phyloP scores from a whole-genome alignment of 2,797 vertebrate genomes.

The Emydoidea blandingii region DNA sequence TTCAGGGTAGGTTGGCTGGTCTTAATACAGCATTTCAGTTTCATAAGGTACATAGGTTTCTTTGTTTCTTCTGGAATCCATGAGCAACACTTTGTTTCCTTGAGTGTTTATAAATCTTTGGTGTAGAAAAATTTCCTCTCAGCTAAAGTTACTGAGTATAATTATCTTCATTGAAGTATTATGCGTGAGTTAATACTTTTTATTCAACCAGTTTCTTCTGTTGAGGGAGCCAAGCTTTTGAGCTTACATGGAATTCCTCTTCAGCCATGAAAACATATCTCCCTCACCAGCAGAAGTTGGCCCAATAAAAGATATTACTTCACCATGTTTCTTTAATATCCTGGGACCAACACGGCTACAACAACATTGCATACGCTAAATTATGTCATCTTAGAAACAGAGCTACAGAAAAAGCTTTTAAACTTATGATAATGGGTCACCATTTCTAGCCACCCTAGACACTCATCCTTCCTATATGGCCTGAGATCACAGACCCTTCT shows the following conservation, averaged over 20 bases:
- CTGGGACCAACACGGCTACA: no score
- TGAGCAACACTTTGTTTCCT: background rate
- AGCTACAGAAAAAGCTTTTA: background rate
- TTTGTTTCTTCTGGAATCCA: no score
- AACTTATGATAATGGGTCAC: background rate
- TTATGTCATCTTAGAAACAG: background rate
- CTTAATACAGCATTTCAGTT: rapidly evolving
- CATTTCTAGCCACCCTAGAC: background rate
- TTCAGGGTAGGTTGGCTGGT: background rate
- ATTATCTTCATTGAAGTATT: background rate
- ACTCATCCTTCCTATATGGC: background rate
- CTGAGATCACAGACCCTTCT: background rate
- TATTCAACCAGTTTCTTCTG: no score
- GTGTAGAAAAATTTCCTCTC: background rate
- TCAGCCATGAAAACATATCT: no score
- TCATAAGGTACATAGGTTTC: background rate
- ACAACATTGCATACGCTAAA: background rate
- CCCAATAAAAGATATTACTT: no score
- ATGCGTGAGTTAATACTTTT: no score
- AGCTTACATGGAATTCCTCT: no score
- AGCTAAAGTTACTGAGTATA: background rate
- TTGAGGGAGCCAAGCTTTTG: no score
- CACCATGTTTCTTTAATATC: no score
- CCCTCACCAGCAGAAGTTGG: no score
- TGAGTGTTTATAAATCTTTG: background rate